phyloP scores from a whole-genome alignment of 2,113 vertebrate genomes.

The Nannospalax galili region DNA sequence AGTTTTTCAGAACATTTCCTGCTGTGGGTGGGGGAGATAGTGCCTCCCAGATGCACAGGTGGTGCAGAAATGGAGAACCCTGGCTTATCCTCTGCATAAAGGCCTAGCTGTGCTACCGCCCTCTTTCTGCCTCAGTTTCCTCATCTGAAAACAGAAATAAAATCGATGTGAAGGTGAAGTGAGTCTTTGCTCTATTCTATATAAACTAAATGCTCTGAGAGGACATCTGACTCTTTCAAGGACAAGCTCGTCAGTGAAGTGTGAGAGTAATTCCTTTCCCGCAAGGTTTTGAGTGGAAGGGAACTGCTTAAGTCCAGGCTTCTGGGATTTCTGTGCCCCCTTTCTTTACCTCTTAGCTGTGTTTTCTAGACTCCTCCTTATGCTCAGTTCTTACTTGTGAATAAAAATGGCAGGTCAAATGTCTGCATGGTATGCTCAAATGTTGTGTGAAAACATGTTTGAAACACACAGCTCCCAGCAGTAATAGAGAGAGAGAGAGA shows the following conservation, averaged over 20 bases:
- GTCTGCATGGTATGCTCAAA: background rate
- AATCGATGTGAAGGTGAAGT: background rate
- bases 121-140: background rate
- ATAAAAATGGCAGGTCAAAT: constrained; percentile 7
- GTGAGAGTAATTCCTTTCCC: background rate
- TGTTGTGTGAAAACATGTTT: background rate
- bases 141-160: background rate
- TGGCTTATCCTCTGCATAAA: background rate
- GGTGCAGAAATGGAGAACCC: background rate
- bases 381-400: background rate
- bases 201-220: background rate
- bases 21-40: background rate
- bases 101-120: background rate
- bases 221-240: background rate
- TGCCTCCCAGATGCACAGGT: background rate
- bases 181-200: background rate
- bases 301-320: background rate
- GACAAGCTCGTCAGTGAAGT: background rate
- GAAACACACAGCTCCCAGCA: background rate
- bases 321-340: background rate
- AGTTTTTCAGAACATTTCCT: background rate
- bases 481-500: background rate
- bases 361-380: background rate
- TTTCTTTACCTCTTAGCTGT: background rate
- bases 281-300: background rate